phyloP scores from a whole-genome alignment of 53 echinoderm and acorn worm species.

The Apostichopus leukothele region DNA sequence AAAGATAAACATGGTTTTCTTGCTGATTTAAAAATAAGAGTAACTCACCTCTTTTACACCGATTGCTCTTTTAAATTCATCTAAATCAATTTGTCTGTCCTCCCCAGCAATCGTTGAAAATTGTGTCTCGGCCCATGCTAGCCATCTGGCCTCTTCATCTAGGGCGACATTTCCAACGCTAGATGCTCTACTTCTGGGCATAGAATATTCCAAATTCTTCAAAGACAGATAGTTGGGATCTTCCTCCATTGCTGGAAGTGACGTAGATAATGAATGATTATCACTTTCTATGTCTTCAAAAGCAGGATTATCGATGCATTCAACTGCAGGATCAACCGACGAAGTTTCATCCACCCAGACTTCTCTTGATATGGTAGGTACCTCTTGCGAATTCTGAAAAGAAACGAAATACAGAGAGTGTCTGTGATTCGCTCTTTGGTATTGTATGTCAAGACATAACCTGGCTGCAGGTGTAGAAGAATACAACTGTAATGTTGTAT shows the following conservation, averaged over 20 bases:
- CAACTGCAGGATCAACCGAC: background rate
- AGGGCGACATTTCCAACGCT: slow-evolving; percentile 52
- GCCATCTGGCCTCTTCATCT: slow-evolving; percentile 85
- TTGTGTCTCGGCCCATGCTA: slow-evolving; percentile 83
- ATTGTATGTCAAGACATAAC: too few relatives aligned
- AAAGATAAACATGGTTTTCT: too few relatives aligned
- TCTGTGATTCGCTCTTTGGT: background rate
- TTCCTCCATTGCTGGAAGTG: slow-evolving; percentile 5
- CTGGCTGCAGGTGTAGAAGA: too few relatives aligned
- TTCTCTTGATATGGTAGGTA: background rate
- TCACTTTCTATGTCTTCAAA: slow-evolving; percentile 31
- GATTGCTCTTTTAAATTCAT: slow-evolving; percentile 86
- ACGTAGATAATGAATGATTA: background rate
- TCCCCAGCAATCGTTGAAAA: slow-evolving; percentile 86
- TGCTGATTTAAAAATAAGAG: too few relatives aligned
- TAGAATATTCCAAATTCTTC: slow-evolving; percentile 41
- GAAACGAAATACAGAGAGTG: background rate
- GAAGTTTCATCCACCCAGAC: background rate
- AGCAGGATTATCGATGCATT: slow-evolving; percentile 29
- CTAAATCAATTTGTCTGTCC: slow-evolving; percentile 85
- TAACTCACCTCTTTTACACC: slow-evolving; percentile 85
- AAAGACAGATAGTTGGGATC: slow-evolving; percentile 45
- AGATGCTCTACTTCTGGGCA: slow-evolving; percentile 44
- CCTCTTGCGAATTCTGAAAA: slow-evolving; percentile 14
- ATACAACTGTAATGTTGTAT: too few relatives aligned